Percentiles rank a stretch among this genome's conserved stretches.
These are phyloP conservation scores for Diadema setosum DNA, from an alignment of 35 echinoderm and acorn worm species.

Conservation along the genomic window DNA sequence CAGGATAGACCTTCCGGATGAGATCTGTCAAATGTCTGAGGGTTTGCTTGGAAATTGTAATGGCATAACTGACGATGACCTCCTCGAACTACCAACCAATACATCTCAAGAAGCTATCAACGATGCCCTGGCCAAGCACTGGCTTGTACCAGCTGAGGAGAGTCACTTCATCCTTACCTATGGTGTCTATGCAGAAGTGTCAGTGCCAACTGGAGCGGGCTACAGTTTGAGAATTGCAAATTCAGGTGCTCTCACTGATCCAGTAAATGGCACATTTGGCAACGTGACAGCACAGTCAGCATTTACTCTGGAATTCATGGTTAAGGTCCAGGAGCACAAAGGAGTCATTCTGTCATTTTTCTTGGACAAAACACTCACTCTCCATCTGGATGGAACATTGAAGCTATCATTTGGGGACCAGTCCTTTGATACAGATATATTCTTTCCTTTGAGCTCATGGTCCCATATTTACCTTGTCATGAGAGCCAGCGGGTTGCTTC, in stretches of 20 bases:
- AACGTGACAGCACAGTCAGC: neutral
- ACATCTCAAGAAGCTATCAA: constrained; percentile 53
- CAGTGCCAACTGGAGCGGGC: constrained; percentile 50
- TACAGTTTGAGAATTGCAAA: constrained; percentile 46
- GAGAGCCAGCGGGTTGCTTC: neutral
- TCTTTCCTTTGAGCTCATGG: constrained; percentile 42
- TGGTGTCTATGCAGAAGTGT: neutral
- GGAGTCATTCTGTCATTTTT: constrained; percentile 72
- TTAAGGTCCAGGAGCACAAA: constrained; percentile 3
- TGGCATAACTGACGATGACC: constrained; percentile 25
- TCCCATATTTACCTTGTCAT: constrained; percentile 51
- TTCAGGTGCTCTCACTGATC: constrained; percentile 35
- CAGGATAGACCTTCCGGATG: constrained; percentile 3
- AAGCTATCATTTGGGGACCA: constrained; percentile 1
- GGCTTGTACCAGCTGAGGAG: constrained; percentile 57
- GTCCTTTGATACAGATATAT: constrained; percentile 61
- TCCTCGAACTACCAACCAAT: neutral
- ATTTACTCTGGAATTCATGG: constrained; percentile 62
- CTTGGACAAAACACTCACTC: constrained; percentile 51
- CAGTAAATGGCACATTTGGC: constrained; percentile 12
- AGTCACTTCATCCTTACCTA: constrained; percentile 62
- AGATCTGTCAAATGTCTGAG: neutral
- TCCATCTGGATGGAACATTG: constrained; percentile 44
- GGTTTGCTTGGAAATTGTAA: constrained; percentile 88
- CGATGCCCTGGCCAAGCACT: constrained; percentile 12